Percentiles rank a stretch among this genome's conserved stretches.
phyloP scores from a whole-genome alignment of 1,140 invertebrate genomes.

The Euwallacea fornicatus region DNA sequence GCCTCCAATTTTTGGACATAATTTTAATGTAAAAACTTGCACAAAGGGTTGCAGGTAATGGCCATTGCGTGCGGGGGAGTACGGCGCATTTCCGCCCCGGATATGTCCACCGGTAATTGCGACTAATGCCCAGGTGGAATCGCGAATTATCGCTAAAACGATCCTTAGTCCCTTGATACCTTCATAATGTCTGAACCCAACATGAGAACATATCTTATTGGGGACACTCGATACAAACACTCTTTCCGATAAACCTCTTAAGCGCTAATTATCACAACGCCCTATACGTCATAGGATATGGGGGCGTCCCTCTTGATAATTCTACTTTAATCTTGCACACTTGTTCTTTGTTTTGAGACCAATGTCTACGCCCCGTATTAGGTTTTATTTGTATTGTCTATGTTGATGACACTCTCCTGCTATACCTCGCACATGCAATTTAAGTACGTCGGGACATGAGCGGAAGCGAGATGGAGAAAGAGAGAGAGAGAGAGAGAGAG shows the following conservation, averaged over 20 bases:
- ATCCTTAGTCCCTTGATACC: no score
- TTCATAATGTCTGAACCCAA: neutral
- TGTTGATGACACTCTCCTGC: neutral
- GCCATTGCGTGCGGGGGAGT: constrained; percentile 36
- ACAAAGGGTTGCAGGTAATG: constrained; percentile 31
- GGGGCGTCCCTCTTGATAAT: neutral
- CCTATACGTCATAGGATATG: constrained; percentile 9
- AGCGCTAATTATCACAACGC: neutral
- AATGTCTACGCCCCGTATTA: constrained; percentile 18
- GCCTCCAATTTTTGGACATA: constrained; percentile 13
- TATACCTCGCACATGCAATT: neutral
- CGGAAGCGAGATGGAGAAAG: no score
- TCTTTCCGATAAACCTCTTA: no score
- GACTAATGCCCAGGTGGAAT: constrained; percentile 35
- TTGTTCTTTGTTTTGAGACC: constrained; percentile 21
- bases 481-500: no score
- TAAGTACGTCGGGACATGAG: no score
- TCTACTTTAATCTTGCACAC: neutral
- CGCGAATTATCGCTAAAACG: no score
- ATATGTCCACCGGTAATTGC: constrained; percentile 52
- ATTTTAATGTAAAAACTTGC: neutral
- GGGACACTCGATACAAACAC: neutral
- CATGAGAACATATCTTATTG: neutral
- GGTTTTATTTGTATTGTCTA: neutral
- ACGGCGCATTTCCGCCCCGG: constrained; percentile 49